Base-by-base conservation (phyloP, 2,797 vertebrate species). In the Hippocampus kuda region DNA sequence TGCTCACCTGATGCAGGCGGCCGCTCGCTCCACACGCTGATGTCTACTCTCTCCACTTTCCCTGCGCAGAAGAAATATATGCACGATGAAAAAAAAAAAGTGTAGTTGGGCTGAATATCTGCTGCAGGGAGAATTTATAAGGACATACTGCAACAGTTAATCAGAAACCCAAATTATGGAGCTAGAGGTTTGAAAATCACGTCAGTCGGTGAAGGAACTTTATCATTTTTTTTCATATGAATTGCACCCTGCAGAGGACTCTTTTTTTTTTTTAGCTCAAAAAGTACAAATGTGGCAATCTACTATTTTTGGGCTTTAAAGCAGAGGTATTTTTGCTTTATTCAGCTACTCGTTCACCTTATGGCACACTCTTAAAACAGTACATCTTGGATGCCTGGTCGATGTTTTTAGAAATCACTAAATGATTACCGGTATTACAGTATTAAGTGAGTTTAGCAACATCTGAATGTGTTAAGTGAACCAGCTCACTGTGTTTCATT, bases 21-120 rank as follows among this genome's bases (percentile, higher is more conserved):
- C 48, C 84, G 75, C 70, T 85, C 74, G 41, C 78, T 88, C 90
- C 90, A 91, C 68, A 91, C 85, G 9, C 87, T 89, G 72, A 74
- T 74, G 4, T 73, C 74, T 49, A 73, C 60, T 48, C 73, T 69
- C 67, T 79, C 74, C 72, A 75, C 70, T 34, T 22, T 77, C 49
- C 73, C 89, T 89, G 76, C 38, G 64, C 78, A 7, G 77, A 24
- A 74, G 49, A 72, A 18, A 77, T 4, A 63, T 67, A 18, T 1
- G 26, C 22, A 56, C 22, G 11, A 20, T 54, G 1, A 22, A 2
- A 10, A 38, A 2, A 30, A 15, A 13, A 13, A 24, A 64, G 27
- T 7, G 30, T 60, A 34, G 7, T 12, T 44, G 20, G 22, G 44
- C 49, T 62, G 24, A 63, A 27, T 51, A 34, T 24, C 15, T 24